phyloP scores from a whole-genome alignment of 2,888 invertebrate genomes.

The Volucella bombylans region DNA sequence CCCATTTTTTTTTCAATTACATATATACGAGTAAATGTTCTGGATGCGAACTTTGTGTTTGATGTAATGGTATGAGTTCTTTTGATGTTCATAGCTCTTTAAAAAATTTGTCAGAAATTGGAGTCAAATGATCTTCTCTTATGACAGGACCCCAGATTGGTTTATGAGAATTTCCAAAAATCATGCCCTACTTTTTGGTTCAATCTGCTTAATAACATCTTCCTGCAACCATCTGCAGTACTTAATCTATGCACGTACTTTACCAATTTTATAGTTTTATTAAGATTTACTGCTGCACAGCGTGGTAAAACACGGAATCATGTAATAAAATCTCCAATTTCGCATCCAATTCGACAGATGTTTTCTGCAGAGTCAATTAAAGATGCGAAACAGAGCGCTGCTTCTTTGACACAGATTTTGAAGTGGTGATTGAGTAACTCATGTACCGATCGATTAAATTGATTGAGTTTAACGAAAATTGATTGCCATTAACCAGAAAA shows the following conservation, averaged over 20 bases:
- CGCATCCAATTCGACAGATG: too few species aligned
- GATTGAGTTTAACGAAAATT: constrained; percentile 30
- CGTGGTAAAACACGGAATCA: neutral
- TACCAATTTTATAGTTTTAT: neutral
- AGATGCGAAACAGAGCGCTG: constrained; percentile 1
- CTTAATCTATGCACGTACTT: too few species aligned
- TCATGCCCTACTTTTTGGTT: too few species aligned
- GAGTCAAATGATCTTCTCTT: too few species aligned
- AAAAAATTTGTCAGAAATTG: too few species aligned
- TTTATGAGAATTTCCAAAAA: too few species aligned
- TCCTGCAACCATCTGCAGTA: too few species aligned
- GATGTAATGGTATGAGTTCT: neutral
- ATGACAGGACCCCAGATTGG: too few species aligned
- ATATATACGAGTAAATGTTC: neutral
- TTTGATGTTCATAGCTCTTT: too few species aligned
- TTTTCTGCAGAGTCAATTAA: neutral
- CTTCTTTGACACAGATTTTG: constrained; percentile 33
- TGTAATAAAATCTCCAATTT: neutral
- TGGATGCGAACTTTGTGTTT: neutral
- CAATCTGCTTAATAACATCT: too few species aligned
- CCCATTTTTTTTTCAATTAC: neutral
- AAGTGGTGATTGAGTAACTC: constrained; percentile 34
- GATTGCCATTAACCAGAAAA: constrained; percentile 16
- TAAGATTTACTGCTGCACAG: neutral
- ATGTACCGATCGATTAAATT: constrained; percentile 37